Base-by-base conservation (phyloP, 2,113 vertebrate genomes). In the Mohoua ochrocephala region DNA sequence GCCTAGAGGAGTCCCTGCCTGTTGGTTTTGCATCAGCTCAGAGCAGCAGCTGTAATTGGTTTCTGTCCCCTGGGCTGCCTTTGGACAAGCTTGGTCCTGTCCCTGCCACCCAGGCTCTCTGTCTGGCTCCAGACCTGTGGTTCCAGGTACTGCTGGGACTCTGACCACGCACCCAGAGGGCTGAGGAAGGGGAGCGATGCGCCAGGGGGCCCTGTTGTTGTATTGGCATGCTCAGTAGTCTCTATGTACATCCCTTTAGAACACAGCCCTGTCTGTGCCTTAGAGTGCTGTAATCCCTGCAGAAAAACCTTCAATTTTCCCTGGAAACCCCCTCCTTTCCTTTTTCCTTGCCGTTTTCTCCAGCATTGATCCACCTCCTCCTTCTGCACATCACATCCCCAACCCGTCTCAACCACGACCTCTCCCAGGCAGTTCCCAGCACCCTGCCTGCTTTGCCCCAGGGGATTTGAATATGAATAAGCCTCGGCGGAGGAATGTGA, bases 391-490 rank as follows among this genome's bases (percentile, higher is more conserved):
- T 47, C 30, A 14, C 28, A 52, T 8, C 9, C 31, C 30, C 37
- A 85, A 10, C 20, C 63, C 22, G 26, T 45, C 63, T 65, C 13
- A 7, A 30, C 16, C 49, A 16, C 8, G 30, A 9, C 56, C 60
- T 95, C 88, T 86, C 64, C 77, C 84, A 96, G 93, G 86, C 87
- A 39, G 2, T n/a, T 90, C 60, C 49, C 87, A 82, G 69, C 57
- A 71, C 94, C 76, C 68, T 39, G 85, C 33, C 49, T 85, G 87
- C 39, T 84, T 81, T 67, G 21, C 94, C 81, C 76, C 35, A 52
- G 88, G 92, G 68, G 63, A 97, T 97, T 86, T 96, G 93, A 97
- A 95, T 97, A 95, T 82, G 97, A 98, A 98, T 97, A 93, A 87
- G 76, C n/a, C 44, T 79, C 2, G 0, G 39, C 73, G 35, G 70